Conservation (phyloP, 2,797 vertebrate species). For the Cynopterus sphinx region DNA sequence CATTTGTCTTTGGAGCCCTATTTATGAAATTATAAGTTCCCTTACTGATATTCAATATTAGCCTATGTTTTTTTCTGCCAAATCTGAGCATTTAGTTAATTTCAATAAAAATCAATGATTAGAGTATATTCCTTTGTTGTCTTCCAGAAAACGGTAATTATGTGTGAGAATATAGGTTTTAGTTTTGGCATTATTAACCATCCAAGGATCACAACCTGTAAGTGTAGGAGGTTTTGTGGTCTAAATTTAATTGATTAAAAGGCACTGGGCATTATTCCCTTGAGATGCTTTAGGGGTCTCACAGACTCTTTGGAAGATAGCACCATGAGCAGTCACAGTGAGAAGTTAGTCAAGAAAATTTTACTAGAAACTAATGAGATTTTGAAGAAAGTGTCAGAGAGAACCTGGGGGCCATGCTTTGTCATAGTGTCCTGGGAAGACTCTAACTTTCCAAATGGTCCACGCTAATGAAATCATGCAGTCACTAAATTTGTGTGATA, state of each 20-base stretch:
- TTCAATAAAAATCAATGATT: not conserved
- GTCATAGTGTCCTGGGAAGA: rapidly evolving
- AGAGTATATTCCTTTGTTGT: not conserved
- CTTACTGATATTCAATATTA: not conserved
- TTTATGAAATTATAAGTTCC: not conserved
- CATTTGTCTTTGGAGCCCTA: not conserved
- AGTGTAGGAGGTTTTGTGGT: not conserved
- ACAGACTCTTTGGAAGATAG: not conserved
- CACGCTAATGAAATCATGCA: not conserved
- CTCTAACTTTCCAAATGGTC: rapidly evolving
- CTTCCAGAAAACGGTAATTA: not conserved
- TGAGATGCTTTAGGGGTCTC: not conserved
- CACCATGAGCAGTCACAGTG: not conserved
- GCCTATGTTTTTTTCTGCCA: not conserved
- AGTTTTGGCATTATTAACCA: not conserved
- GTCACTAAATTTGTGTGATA: not conserved
- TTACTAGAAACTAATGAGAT: not conserved
- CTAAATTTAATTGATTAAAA: not conserved
- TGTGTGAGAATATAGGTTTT: not conserved
- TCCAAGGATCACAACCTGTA: not conserved
- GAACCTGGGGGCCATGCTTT: not conserved
- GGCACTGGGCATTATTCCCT: not conserved
- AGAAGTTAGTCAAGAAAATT: not conserved
- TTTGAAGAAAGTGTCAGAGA: not conserved
- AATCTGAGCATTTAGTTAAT: not conserved